Conservation (phyloP, 2,797 vertebrate genomes). For the Paratrypauchen microcephalus region DNA sequence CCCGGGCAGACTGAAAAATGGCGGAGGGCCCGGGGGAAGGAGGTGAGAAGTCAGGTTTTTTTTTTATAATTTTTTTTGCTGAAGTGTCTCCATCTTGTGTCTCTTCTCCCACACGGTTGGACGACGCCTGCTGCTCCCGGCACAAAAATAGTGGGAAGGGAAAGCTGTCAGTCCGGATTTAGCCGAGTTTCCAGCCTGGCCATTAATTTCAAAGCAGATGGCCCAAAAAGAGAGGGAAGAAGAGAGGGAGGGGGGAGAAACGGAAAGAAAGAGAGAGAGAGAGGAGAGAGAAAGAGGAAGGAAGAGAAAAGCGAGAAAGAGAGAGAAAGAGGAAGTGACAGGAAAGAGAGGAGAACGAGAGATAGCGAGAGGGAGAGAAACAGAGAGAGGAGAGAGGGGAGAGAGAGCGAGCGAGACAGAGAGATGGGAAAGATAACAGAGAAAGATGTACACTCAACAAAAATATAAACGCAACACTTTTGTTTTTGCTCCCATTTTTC, state of each 20-base stretch:
- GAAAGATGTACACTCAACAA: too few relatives aligned
- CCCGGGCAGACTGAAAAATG: conserved; percentile 27
- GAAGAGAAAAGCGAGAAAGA: background rate
- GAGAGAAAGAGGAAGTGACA: background rate
- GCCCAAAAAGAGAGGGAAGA: background rate
- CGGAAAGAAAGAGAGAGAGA: too few relatives aligned
- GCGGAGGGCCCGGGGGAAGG: conserved; percentile 32
- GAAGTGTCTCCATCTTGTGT: conserved; percentile 18
- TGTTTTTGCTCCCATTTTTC: too few relatives aligned
- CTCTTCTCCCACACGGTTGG: conserved; percentile 51
- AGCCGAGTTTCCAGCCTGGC: conserved; percentile 76
- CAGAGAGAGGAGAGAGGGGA: background rate
- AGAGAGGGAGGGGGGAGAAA: background rate
- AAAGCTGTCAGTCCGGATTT: conserved; percentile 77
- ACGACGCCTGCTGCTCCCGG: conserved; percentile 56
- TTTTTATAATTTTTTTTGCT: conserved; percentile 16
- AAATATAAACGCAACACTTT: too few relatives aligned
- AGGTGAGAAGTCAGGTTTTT: conserved; percentile 45
- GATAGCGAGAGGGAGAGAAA: background rate
- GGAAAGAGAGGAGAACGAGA: background rate
- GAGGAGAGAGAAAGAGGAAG: background rate
- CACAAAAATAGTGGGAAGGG: conserved; percentile 62
- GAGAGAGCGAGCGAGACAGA: background rate
- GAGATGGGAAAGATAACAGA: background rate
- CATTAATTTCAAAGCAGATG: conserved; percentile 81